Evolutionary conservation across 2,797 vertebrate genomes (phyloP).

Genomic region (Sebastolobus altivelis): DNA sequence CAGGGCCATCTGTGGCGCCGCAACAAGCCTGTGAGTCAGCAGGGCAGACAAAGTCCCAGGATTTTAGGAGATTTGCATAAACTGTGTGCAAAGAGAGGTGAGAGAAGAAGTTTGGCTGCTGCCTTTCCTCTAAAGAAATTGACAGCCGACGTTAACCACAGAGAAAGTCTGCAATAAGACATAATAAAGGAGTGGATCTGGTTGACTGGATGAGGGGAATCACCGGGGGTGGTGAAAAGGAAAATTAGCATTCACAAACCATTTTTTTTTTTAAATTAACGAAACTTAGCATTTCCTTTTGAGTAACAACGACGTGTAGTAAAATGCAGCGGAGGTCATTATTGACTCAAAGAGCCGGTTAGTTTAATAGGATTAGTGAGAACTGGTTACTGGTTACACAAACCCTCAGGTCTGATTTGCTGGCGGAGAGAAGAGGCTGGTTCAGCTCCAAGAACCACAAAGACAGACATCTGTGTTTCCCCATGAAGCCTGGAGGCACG

Average conservation of each 20-base stretch:
- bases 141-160: constrained; percentile 4
- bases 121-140: constrained; percentile 2
- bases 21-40: constrained; percentile 74
- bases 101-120: constrained; percentile 35
- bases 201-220: background rate
- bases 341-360: background rate
- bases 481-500: background rate
- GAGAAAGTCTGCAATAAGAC: constrained; percentile 17
- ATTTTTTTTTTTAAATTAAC: background rate
- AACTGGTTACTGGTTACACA: constrained; percentile 14
- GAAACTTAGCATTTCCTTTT: background rate
- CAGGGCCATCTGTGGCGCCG: constrained; percentile 74
- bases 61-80: constrained; percentile 53
- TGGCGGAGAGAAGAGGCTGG: background rate
- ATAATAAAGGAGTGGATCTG: background rate
- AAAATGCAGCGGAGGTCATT: background rate
- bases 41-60: constrained; percentile 58
- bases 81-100: constrained; percentile 37
- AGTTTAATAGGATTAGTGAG: constrained; percentile 9
- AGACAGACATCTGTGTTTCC: constrained; percentile 47
- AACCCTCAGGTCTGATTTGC: constrained; percentile 9
- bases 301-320: background rate
- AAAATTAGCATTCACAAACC: background rate
- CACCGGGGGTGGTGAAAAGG: background rate
- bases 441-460: constrained; percentile 32